phyloP scores from a whole-genome alignment of 2,113 vertebrate genomes.

The Boleophthalmus pectinirostris region DNA sequence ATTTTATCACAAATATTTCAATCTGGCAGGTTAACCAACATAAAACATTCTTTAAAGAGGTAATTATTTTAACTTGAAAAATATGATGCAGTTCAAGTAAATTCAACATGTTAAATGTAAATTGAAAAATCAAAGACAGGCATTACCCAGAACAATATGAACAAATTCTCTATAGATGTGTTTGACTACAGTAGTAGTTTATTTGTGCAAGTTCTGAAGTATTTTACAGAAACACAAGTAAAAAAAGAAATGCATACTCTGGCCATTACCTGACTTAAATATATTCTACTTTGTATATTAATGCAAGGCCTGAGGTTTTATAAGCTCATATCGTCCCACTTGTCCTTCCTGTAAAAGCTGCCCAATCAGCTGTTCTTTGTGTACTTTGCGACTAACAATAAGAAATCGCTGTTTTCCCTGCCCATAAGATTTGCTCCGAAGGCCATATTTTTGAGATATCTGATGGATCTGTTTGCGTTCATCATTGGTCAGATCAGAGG shows the following conservation, averaged over 20 bases:
- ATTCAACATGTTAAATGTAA: conserved; percentile 25
- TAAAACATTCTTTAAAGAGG: conserved; percentile 6
- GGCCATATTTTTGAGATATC: conserved; percentile 89
- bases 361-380: conserved; percentile 90
- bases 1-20: too few relatives aligned
- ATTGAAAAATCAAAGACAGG: conserved; percentile 35
- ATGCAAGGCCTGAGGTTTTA: conserved; percentile 87
- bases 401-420: conserved; percentile 88
- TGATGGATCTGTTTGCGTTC: conserved; percentile 96
- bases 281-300: conserved; percentile 60
- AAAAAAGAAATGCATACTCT: conserved; percentile 12
- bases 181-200: neutral
- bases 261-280: conserved; percentile 3
- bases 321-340: conserved; percentile 92
- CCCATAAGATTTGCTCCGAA: conserved; percentile 95
- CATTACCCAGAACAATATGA: conserved; percentile 2
- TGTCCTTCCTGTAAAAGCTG: conserved; percentile 96
- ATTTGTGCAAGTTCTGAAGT: neutral
- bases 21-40: conserved; percentile 13
- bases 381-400: conserved; percentile 90
- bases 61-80: conserved; percentile 8
- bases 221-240: neutral
- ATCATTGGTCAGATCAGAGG: conserved; percentile 91
- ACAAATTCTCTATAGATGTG: neutral
- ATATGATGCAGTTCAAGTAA: conserved; percentile 14